phyloP scores from a whole-genome alignment of 2,797 vertebrate species.

The Coranthus polyacanthus region DNA sequence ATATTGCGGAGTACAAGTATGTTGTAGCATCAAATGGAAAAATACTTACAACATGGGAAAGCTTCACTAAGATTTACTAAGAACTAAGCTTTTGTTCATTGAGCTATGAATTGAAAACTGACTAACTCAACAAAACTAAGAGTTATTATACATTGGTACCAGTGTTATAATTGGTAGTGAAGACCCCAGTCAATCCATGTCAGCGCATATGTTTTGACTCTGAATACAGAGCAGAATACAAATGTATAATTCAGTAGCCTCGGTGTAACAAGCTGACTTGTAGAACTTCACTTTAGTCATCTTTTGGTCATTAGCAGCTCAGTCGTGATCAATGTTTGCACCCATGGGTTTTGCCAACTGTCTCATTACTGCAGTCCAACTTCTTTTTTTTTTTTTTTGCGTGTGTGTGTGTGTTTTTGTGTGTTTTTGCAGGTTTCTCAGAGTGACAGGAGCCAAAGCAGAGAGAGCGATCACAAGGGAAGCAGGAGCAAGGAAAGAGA shows the following conservation, averaged over 20 bases:
- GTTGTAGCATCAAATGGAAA: no score
- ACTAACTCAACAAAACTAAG: no score
- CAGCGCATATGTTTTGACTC: background rate
- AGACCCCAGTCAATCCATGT: background rate
- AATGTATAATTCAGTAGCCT: conserved; percentile 1
- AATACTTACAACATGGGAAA: no score
- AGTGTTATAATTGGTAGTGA: background rate
- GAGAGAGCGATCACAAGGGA: conserved; percentile 62
- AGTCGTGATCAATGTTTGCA: conserved; percentile 44
- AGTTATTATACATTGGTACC: background rate
- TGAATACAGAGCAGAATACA: conserved; percentile 4
- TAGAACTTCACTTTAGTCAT: conserved; percentile 46
- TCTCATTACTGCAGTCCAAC: conserved; percentile 36
- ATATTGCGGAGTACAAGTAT: no score
- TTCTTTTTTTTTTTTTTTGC: conserved; percentile 10
- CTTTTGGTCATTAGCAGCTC: conserved; percentile 51
- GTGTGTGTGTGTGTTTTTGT: background rate
- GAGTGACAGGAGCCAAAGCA: conserved; percentile 58
- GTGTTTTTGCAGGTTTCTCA: conserved; percentile 63
- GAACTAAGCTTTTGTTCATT: no score
- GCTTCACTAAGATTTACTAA: no score
- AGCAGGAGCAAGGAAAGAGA: conserved; percentile 60
- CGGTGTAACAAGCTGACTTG: conserved; percentile 35
- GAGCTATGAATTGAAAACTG: no score
- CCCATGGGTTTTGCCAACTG: conserved; percentile 38